Conservation (phyloP, 2,888 invertebrate genomes). For the Pyrrhia umbra region DNA sequence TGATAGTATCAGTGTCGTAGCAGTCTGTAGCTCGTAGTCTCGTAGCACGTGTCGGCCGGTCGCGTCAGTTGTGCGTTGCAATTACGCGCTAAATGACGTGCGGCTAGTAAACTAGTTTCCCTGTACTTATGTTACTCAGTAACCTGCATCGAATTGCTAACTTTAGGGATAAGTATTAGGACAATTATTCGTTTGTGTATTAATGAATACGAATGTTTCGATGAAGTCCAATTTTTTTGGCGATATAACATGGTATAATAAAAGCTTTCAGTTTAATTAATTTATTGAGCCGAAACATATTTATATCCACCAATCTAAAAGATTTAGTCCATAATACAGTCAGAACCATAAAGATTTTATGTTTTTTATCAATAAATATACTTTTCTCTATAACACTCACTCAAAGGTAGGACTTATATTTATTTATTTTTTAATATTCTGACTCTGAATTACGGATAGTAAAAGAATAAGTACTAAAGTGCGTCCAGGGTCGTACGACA, state of each 20-base stretch:
- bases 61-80: conserved; percentile 81
- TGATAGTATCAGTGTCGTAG: conserved; percentile 40
- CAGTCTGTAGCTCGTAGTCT: conserved; percentile 55
- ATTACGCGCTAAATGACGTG: conserved; percentile 81
- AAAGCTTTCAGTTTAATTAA: too few species aligned
- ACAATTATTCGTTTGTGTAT: conserved; percentile 13
- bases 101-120: conserved; percentile 75
- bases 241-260: too few species aligned
- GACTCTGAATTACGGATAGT: not conserved
- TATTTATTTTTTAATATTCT: not conserved
- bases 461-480: conserved; percentile 22
- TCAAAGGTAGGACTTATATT: not conserved
- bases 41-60: conserved; percentile 71
- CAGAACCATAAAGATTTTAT: too few species aligned
- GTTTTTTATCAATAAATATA: too few species aligned
- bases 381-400: not conserved
- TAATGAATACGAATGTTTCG: conserved; percentile 3
- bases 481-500: conserved; percentile 41
- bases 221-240: not conserved
- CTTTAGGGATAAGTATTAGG: too few species aligned
- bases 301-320: too few species aligned
- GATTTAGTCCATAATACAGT: too few species aligned
- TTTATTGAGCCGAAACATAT: too few species aligned
- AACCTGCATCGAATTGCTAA: conserved; percentile 2
- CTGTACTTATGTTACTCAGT: conserved; percentile 55